Conservation (phyloP, 2,888 invertebrate genomes). For the Sclerodermus sp. region DNA sequence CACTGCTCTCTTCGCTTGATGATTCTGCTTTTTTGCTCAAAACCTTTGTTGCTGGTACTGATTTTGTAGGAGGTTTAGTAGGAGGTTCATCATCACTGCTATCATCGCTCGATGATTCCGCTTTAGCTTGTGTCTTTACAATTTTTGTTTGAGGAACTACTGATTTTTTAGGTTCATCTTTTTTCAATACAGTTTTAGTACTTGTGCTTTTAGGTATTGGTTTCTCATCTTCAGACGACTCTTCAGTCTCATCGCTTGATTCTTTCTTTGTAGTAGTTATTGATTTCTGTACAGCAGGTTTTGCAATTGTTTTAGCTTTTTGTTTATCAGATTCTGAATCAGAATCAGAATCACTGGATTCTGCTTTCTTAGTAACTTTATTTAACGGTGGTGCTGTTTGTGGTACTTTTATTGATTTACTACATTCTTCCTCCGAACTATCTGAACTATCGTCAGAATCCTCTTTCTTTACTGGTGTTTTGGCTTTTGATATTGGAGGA, state of each 20-base stretch:
- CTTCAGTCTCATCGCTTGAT: slow-evolving; percentile 37
- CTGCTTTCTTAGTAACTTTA: slow-evolving; percentile 35
- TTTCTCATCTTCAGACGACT: slow-evolving; percentile 41
- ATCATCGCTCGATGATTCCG: slow-evolving; percentile 11
- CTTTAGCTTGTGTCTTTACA: slow-evolving; percentile 17
- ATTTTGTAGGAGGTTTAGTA: slow-evolving; percentile 9
- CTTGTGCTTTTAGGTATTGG: slow-evolving; percentile 3
- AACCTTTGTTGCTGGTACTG: slow-evolving; percentile 4
- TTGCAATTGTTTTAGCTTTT: slow-evolving; percentile 7
- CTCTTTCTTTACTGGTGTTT: slow-evolving; percentile 2
- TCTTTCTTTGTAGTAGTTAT: slow-evolving; percentile 38
- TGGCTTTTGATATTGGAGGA: slow-evolving; percentile 6
- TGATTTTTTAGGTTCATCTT: too few relatives aligned
- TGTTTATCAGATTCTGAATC: slow-evolving; percentile 39
- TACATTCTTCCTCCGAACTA: slow-evolving; percentile 39
- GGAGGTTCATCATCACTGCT: slow-evolving; percentile 7
- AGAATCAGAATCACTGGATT: slow-evolving; percentile 33
- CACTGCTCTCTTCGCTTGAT: slow-evolving; percentile 39
- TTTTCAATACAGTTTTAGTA: background rate
- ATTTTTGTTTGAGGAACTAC: too few relatives aligned
- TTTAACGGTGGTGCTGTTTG: slow-evolving; percentile 7
- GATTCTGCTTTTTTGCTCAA: slow-evolving; percentile 24
- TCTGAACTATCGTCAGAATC: slow-evolving; percentile 41
- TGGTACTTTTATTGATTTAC: slow-evolving; percentile 11
- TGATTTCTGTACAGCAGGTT: slow-evolving; percentile 15